Base-by-base conservation (phyloP, 2,888 invertebrate genomes). In the Periphyllus acericola region DNA sequence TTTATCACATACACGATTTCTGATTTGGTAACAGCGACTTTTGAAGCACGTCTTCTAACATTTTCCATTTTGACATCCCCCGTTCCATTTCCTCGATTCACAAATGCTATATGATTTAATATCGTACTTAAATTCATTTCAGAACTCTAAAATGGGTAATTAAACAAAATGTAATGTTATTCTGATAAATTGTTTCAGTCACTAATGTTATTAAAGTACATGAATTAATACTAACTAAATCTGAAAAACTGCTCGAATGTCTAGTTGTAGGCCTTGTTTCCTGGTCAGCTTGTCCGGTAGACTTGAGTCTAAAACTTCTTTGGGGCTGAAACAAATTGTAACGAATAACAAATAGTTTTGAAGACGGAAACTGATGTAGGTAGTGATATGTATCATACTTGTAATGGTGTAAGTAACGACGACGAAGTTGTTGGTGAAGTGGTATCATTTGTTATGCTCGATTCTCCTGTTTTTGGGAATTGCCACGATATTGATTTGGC, bases 101-200 rank as follows among this genome's bases (percentile, higher is more conserved):
- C 93, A 90, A 93, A 93, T 25, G 93, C 93, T 85, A 93, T 93
- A 90, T 93, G 93, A 90, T 93, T 93, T 89, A 93, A 90, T 90
- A 93, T 93, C 34, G 93, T 92, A 84, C 93, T 92, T 82, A 93
- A 91, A 4, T 93, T 93, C 89, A 93, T 87, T 74, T 87, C 87
- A 74, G 87, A 81, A 81, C 87, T 87, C 87, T 87, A 66, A 72
- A 79, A 85, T 9, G n/a, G n/a, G n/a, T n/a, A 78, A 71, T 52
- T 14, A 46, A 46, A 71, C 52, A 3, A 6, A 36, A 74, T 21
- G 19, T 74, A 25, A 9, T 0, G 25, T 83, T 74, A 21, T 29
- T 40, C 4, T 34, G n/a, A 29, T 6, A 25, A 14, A 29, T 19
- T 55, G 9, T 55, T 34, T 74, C 52, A 55, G n/a, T 34, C 19